phyloP scores from a whole-genome alignment of 2,797 vertebrate genomes.

The Clarias pachynema region DNA sequence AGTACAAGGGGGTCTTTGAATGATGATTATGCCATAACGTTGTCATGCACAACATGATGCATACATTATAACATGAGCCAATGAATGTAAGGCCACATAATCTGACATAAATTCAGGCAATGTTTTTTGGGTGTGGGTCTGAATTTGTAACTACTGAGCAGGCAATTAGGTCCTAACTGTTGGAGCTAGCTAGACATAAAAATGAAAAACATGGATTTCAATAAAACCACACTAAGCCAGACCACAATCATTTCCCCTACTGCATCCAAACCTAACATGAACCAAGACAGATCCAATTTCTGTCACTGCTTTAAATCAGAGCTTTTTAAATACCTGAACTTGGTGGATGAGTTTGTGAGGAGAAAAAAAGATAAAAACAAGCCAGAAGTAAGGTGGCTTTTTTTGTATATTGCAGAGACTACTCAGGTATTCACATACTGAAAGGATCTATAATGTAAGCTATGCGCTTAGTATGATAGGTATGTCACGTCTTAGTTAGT shows the following conservation, averaged over 20 bases:
- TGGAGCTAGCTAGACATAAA: too few species aligned
- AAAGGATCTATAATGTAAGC: not conserved
- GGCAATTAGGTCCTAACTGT: too few species aligned
- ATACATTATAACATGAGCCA: too few species aligned
- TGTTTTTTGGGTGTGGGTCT: too few species aligned
- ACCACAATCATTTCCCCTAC: not conserved
- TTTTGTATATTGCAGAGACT: not conserved
- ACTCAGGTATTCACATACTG: not conserved
- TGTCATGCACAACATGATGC: not conserved
- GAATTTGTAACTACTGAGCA: too few species aligned
- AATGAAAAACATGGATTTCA: too few species aligned
- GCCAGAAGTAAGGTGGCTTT: not conserved
- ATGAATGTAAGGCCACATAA: too few species aligned
- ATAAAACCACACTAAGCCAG: too few species aligned
- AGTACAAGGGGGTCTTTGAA: not conserved
- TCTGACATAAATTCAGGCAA: too few species aligned
- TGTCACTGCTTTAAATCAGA: not conserved
- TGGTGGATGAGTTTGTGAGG: not conserved
- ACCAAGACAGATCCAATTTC: not conserved
- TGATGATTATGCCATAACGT: too few species aligned
- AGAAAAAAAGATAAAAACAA: not conserved
- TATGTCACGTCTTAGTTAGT: too few species aligned
- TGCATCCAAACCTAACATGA: not conserved
- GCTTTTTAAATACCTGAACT: not conserved
- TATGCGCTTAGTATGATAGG: not conserved